phyloP scores from a whole-genome alignment of 2,888 invertebrate genomes.

The Corbicula japonica region DNA sequence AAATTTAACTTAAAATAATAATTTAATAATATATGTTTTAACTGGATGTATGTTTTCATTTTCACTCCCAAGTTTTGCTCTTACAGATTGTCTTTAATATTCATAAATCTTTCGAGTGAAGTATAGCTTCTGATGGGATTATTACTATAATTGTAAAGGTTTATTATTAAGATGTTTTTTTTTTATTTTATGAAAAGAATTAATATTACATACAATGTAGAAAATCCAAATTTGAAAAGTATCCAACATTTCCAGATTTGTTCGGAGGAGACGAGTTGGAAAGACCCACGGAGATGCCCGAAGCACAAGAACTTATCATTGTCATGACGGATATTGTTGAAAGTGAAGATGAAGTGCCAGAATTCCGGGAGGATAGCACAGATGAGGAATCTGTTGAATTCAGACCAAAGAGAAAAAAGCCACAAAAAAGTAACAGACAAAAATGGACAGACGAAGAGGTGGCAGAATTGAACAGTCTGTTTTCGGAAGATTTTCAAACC shows the following conservation, averaged over 20 bases:
- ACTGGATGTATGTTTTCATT: too few relatives aligned
- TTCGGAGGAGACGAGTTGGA: not conserved
- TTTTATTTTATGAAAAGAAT: too few relatives aligned
- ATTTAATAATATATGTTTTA: too few relatives aligned
- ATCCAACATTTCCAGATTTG: slow-evolving; percentile 17
- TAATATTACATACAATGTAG: too few relatives aligned
- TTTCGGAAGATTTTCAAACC: slow-evolving; percentile 34
- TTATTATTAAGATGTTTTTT: too few relatives aligned
- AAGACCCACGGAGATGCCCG: not conserved
- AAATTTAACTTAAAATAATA: too few relatives aligned
- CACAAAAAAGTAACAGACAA: slow-evolving; percentile 15
- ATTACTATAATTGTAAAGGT: too few relatives aligned
- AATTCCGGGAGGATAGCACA: slow-evolving; percentile 19
- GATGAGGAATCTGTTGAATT: slow-evolving; percentile 20
- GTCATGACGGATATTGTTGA: slow-evolving; percentile 15
- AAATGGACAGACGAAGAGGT: slow-evolving; percentile 35
- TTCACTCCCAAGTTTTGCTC: too few relatives aligned
- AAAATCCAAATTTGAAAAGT: too few relatives aligned
- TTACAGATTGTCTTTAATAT: too few relatives aligned
- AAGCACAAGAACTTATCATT: slow-evolving; percentile 10
- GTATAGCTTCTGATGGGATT: too few relatives aligned
- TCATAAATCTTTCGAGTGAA: too few relatives aligned
- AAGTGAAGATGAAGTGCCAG: slow-evolving; percentile 15
- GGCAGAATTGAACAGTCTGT: slow-evolving; percentile 31
- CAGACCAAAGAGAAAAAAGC: slow-evolving; percentile 27